phyloP scores from a whole-genome alignment of 2,888 invertebrate species.

The Lomographa bimaculata region DNA sequence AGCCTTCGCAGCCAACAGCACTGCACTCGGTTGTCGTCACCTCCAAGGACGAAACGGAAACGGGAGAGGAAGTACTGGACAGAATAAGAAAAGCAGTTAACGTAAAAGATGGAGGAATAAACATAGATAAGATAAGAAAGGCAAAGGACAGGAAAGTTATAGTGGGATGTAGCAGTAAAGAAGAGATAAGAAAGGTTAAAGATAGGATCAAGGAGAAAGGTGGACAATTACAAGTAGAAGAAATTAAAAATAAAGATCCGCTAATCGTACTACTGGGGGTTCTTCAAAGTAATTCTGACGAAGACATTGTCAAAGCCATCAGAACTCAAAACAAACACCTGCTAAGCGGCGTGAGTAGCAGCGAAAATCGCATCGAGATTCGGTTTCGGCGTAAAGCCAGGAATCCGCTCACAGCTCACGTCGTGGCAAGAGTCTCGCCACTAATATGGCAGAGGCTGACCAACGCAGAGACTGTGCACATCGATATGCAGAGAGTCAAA shows the following conservation, averaged over 20 bases:
- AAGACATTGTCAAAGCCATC: too few species aligned
- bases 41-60: neutral
- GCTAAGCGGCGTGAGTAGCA: neutral
- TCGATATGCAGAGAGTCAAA: too few species aligned
- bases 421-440: neutral
- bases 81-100: neutral
- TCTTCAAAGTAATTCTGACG: neutral
- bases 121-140: neutral
- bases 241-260: neutral
- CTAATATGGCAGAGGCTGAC: neutral
- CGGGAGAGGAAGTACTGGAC: neutral
- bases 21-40: neutral
- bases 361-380: neutral
- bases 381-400: constrained; percentile 2
- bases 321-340: constrained; percentile 1
- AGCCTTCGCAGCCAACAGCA: neutral
- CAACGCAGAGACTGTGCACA: neutral
- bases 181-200: neutral
- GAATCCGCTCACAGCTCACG: constrained; percentile 1
- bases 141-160: neutral
- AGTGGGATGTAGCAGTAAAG: neutral
- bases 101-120: neutral
- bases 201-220: neutral
- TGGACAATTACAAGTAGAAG: neutral
- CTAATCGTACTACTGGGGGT: neutral